Conservation (phyloP, 2,888 invertebrate genomes). For the Eupithecia subumbrata region DNA sequence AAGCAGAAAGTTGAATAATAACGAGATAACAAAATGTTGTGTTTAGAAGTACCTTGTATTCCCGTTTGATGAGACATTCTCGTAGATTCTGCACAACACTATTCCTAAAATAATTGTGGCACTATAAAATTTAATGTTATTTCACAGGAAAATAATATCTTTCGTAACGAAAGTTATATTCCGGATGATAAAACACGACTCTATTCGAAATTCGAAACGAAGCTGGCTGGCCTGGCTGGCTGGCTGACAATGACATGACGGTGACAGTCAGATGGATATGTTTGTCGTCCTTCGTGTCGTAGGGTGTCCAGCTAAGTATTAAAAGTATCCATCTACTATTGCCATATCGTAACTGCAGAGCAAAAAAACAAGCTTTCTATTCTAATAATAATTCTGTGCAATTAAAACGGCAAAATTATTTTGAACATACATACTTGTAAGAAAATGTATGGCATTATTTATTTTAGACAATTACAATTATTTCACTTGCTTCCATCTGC, state of each 20-base stretch:
- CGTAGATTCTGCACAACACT: slow-evolving; percentile 9
- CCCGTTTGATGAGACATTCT: slow-evolving; percentile 96
- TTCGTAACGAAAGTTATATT: not conserved
- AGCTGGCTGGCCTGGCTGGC: not conserved
- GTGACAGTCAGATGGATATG: not conserved
- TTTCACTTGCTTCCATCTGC: no score
- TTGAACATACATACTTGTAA: no score
- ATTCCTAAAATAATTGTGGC: not conserved
- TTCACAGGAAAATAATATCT: not conserved
- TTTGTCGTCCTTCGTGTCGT: no score
- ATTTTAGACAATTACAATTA: no score
- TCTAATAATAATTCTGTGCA: no score
- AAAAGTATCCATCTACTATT: no score
- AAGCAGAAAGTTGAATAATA: not conserved
- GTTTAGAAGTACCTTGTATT: slow-evolving; percentile 87
- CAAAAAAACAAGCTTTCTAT: no score
- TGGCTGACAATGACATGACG: not conserved
- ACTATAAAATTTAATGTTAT: not conserved
- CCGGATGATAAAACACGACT: not conserved
- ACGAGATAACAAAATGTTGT: not conserved
- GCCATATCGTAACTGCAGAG: no score
- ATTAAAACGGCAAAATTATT: no score
- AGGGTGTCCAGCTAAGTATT: no score
- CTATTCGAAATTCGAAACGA: not conserved
- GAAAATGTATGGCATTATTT: no score